Conservation (phyloP, 1,140 invertebrate genomes). For the Bombus confusus region DNA sequence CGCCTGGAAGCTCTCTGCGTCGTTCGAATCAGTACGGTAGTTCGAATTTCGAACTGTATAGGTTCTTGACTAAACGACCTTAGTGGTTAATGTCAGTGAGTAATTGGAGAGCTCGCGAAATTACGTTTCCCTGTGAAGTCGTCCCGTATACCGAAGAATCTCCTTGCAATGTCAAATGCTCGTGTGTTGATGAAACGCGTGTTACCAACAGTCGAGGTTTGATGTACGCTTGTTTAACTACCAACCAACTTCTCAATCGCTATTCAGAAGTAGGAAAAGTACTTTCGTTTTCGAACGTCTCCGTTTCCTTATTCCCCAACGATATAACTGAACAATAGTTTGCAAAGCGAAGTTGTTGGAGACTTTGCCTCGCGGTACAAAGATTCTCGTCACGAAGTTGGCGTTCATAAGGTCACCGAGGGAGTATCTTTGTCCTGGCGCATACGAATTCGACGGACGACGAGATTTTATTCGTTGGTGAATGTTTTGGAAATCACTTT, state of each 20-base stretch:
- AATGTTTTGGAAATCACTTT: neutral
- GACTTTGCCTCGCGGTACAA: neutral
- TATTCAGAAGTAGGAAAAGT: neutral
- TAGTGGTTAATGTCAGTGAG: neutral
- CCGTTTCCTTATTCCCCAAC: neutral
- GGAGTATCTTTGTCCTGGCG: neutral
- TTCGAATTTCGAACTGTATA: neutral
- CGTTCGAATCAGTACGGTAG: neutral
- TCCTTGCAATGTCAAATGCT: neutral
- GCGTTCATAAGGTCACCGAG: constrained; percentile 1
- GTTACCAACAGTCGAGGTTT: neutral
- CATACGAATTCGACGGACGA: neutral
- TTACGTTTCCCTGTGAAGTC: neutral
- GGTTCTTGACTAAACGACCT: neutral
- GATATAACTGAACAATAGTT: neutral
- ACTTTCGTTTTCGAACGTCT: constrained; percentile 25
- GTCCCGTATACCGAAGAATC: neutral
- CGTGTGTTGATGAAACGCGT: neutral
- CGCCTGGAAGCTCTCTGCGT: neutral
- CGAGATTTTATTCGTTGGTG: neutral
- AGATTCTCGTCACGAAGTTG: constrained; percentile 28
- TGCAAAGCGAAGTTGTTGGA: neutral
- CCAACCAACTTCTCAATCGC: neutral
- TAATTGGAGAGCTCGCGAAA: neutral
- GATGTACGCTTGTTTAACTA: neutral